Evolutionary conservation across 2,888 invertebrate species (phyloP).

Genomic region (Branchellion lobata): DNA sequence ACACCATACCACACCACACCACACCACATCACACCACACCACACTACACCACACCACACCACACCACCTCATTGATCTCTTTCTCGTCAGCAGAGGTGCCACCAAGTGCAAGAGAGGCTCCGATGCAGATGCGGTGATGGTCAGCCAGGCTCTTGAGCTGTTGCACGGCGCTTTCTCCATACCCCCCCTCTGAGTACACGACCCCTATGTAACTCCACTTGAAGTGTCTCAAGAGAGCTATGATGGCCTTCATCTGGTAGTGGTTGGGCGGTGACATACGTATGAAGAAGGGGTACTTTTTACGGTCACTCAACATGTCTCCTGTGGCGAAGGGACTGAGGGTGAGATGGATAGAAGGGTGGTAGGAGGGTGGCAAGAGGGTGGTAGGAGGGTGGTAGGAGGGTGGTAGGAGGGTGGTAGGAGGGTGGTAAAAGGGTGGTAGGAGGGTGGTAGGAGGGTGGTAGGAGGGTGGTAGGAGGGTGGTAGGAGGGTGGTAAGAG

Average conservation of each 20-base stretch:
- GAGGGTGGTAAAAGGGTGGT: not conserved
- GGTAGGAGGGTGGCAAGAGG: not conserved
- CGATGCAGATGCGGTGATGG: constrained; percentile 54
- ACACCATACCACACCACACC: too few species aligned
- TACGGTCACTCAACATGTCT: constrained; percentile 56
- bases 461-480: too few species aligned
- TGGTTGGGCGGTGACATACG: constrained; percentile 57
- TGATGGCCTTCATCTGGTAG: constrained; percentile 54
- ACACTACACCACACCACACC: not conserved
- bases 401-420: not conserved
- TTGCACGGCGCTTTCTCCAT: constrained; percentile 55
- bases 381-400: too few species aligned
- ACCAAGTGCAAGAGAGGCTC: constrained; percentile 51
- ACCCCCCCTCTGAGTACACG: constrained; percentile 72
- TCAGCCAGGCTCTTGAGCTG: constrained; percentile 49
- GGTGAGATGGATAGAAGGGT: not conserved
- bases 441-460: too few species aligned
- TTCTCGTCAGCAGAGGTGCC: not conserved
- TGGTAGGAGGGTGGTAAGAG: too few species aligned
- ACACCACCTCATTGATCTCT: not conserved
- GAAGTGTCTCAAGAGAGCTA: constrained; percentile 55
- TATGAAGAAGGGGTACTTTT: constrained; percentile 56
- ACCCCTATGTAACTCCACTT: constrained; percentile 78
- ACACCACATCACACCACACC: too few species aligned
- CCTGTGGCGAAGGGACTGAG: constrained; percentile 55